phyloP scores from a whole-genome alignment of 2,113 vertebrate species.

The Sapajus apella region DNA sequence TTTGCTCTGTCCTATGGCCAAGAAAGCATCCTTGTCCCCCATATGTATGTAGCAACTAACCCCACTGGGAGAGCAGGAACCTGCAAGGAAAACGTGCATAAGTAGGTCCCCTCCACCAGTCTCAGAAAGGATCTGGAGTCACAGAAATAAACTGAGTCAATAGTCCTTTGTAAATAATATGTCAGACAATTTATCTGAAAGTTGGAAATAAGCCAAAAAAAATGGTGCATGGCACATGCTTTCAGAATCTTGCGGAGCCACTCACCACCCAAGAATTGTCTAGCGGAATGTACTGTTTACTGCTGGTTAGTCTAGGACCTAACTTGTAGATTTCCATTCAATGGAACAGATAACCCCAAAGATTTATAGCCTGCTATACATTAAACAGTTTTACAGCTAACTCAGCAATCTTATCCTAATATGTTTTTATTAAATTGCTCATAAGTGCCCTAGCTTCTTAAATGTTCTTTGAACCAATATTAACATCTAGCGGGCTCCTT shows the following conservation, averaged over 20 bases:
- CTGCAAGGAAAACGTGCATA: too few species aligned
- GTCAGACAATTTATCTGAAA: not conserved
- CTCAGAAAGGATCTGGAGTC: not conserved
- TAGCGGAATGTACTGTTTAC: not conserved
- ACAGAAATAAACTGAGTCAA: not conserved
- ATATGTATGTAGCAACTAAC: not conserved
- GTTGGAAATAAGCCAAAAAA: not conserved
- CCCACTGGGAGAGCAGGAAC: not conserved
- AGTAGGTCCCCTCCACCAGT: not conserved
- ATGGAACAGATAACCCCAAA: not conserved
- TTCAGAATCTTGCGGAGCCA: not conserved
- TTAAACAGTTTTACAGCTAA: conserved; percentile 17
- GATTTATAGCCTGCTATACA: not conserved
- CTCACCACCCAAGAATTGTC: not conserved
- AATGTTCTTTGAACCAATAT: conserved; percentile 7
- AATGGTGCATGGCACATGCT: not conserved
- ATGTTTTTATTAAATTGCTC: not conserved
- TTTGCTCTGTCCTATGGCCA: not conserved
- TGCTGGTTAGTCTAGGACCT: not conserved
- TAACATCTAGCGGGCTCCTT: not conserved
- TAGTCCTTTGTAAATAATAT: not conserved
- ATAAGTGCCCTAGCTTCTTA: not conserved
- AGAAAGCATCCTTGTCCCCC: not conserved
- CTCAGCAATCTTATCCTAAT: not conserved
- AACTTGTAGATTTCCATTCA: not conserved